These are phyloP conservation scores for Peromyscus attwateri DNA, from an alignment of 2,797 vertebrate species.

Conservation along the genomic window DNA sequence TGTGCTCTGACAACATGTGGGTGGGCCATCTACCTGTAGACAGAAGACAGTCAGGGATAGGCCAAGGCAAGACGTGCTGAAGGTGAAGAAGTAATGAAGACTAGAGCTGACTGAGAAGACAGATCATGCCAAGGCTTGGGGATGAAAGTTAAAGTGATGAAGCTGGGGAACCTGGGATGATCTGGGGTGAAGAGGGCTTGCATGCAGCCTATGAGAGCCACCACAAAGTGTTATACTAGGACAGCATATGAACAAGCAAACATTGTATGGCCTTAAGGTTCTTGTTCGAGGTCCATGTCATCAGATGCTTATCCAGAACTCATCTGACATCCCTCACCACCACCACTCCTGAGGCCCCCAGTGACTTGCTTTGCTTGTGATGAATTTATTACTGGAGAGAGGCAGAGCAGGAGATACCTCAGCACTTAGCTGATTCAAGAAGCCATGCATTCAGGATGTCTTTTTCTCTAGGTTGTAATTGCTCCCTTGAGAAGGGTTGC, in stretches of 20 bases:
- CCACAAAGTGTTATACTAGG: not conserved
- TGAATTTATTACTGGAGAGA: not conserved
- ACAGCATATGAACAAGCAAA: not conserved
- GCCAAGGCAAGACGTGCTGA: not conserved
- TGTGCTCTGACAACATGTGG: not conserved
- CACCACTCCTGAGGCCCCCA: not conserved
- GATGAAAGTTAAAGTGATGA: not conserved
- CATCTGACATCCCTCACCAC: not conserved
- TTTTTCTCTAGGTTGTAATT: slow-evolving; percentile 82
- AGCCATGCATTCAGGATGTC: slow-evolving; percentile 47
- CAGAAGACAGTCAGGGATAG: not conserved
- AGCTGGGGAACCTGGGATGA: not conserved
- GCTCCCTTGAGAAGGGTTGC: slow-evolving; percentile 83
- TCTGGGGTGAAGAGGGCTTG: too few species aligned
- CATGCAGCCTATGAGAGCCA: too few species aligned
- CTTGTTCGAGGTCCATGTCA: not conserved
- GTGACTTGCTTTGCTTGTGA: not conserved
- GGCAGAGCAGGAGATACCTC: not conserved
- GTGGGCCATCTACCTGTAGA: not conserved
- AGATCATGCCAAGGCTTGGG: not conserved
- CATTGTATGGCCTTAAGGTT: not conserved
- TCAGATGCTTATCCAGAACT: not conserved
- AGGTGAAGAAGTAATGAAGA: not conserved
- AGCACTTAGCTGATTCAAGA: slow-evolving; percentile 38
- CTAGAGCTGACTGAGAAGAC: fast-evolving